Percentiles rank a stretch among this genome's conserved stretches.
phyloP scores from a whole-genome alignment of 1,140 invertebrate genomes.

The Stegodyphus mimosarum region DNA sequence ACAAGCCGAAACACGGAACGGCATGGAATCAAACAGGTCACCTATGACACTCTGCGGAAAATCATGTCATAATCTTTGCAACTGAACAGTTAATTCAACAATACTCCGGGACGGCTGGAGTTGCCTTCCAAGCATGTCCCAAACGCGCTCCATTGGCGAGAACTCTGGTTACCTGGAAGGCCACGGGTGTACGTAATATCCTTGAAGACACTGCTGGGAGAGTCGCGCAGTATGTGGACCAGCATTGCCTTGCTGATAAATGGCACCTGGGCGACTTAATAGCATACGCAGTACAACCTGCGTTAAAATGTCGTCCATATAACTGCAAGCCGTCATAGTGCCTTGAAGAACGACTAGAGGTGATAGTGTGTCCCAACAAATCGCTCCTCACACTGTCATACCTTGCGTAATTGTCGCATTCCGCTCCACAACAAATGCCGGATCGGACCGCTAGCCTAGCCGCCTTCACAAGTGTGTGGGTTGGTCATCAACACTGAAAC shows the following conservation, averaged over 20 bases:
- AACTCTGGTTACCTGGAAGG: neutral
- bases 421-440: neutral
- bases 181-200: neutral
- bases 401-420: neutral
- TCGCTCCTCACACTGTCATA: too few relatives aligned
- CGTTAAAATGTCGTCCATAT: neutral
- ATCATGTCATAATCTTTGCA: neutral
- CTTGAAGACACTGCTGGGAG: neutral
- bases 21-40: neutral
- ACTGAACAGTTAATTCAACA: too few relatives aligned
- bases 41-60: neutral
- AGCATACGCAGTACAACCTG: neutral
- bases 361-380: too few relatives aligned
- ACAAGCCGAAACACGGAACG: neutral
- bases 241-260: neutral
- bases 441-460: neutral
- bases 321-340: neutral
- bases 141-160: neutral
- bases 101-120: neutral
- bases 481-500: constrained; percentile 64
- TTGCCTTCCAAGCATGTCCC: neutral
- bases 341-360: too few relatives aligned
- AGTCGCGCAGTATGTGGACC: too few relatives aligned
- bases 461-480: neutral
- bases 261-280: neutral